Base-by-base conservation (phyloP, 1,140 invertebrate genomes). In the Brachionus rotundiformis region DNA sequence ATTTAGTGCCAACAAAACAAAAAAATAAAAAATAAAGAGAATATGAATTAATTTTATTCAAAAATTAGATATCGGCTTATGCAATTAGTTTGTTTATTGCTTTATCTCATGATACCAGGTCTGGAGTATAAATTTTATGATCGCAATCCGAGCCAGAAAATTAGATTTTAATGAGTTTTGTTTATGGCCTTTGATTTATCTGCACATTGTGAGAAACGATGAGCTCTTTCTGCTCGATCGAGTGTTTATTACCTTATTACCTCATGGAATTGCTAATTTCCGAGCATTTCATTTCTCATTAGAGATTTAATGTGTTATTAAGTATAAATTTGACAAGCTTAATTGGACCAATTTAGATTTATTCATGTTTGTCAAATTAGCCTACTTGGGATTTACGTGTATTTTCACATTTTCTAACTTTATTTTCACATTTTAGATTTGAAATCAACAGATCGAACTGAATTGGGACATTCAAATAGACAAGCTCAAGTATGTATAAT, bases 71-170 rank as follows among this genome's bases (percentile, higher is more conserved):
- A 61, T 68, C 33, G 63, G 63, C 36, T 68, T 68, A 68, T 68
- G 63, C n/a, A 68, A 68, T 68, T 68, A 68, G 31, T 68, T 68
- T n/a, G 36, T 68, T 68, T 68, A 68, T 68, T 19, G 31, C 29
- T 68, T 36, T 68, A 68, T 68, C 63, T 68, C 63, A 68, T 68
- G 63, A 36, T 36, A 16, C 16, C 13, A 8, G 61, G 23, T 29
- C 61, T 33, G 33, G 63, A 68, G 63, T 36, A 36, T 68, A 68
- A 68, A 33, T 33, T 68, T 68, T 68, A 68, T 16, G 31, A 68
- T 23, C 3, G 16, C 25, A 61, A 25, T 61, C 2, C 10, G 27
- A 25, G 19, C 63, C 19, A n/a, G 27, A 29, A 68, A 68, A 68
- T 68, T 68, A 33, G 6, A 68, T 33, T 68, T 68, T 68, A 68